phyloP scores from a whole-genome alignment of 2,888 invertebrate genomes.

The Thecocarcelia acutangulata region DNA sequence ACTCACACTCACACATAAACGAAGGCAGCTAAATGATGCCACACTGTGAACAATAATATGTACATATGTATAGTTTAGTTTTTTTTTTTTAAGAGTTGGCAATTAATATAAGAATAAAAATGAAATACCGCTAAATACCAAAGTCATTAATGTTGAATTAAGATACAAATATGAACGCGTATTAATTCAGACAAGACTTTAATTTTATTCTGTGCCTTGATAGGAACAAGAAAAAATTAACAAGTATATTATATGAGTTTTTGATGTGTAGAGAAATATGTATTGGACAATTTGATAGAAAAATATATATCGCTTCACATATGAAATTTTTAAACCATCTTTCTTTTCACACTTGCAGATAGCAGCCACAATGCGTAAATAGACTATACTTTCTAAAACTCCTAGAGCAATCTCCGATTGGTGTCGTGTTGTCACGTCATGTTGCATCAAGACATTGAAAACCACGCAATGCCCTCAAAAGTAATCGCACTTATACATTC shows the following conservation, averaged over 20 bases:
- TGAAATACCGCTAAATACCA: slow-evolving; percentile 61
- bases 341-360: too few relatives aligned
- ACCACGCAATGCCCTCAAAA: too few relatives aligned
- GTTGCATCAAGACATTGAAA: too few relatives aligned
- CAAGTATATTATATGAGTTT: background rate
- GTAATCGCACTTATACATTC: too few relatives aligned
- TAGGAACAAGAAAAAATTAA: background rate
- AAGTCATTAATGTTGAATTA: slow-evolving; percentile 57
- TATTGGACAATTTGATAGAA: too few relatives aligned
- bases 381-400: too few relatives aligned
- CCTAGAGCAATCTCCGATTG: too few relatives aligned
- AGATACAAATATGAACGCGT: background rate
- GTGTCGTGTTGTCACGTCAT: too few relatives aligned
- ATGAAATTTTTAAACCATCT: too few relatives aligned
- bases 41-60: slow-evolving; percentile 14
- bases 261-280: too few relatives aligned
- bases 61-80: slow-evolving; percentile 10
- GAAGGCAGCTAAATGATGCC: background rate
- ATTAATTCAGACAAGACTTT: background rate
- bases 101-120: slow-evolving; percentile 60
- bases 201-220: background rate
- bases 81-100: slow-evolving; percentile 40
- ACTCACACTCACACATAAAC: background rate
- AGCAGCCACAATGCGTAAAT: too few relatives aligned
- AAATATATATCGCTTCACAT: too few relatives aligned